Evolutionary conservation across 2,888 invertebrate species (phyloP).

Genomic region (Patella pellucida): DNA sequence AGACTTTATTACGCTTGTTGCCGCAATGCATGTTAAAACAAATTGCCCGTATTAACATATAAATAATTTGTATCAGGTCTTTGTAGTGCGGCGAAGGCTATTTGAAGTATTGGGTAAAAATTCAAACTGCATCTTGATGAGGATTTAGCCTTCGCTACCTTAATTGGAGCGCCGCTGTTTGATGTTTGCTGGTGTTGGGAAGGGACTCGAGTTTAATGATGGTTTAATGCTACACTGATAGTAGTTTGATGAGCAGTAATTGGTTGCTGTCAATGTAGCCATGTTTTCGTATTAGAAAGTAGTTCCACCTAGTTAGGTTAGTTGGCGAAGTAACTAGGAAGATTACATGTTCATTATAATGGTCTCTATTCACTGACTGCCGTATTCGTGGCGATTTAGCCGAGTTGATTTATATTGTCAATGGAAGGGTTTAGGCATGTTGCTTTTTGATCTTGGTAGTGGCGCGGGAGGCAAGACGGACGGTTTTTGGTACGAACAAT

Average conservation of each 20-base stretch:
- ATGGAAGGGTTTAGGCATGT: no score
- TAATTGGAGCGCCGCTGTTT: constrained; percentile 1
- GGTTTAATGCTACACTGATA: constrained; percentile 3
- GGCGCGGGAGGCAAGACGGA: no score
- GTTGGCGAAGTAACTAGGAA: not conserved
- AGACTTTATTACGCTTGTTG: no score
- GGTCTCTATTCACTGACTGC: not conserved
- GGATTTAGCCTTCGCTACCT: not conserved
- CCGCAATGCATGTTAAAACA: no score
- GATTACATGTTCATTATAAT: constrained; percentile 3
- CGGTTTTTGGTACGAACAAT: no score
- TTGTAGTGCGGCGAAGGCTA: no score
- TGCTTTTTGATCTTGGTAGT: no score
- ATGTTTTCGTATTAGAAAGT: not conserved
- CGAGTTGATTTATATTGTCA: no score
- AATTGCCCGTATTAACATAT: not conserved
- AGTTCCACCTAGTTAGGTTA: constrained; percentile 8
- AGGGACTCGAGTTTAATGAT: constrained; percentile 7
- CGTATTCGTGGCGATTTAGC: no score
- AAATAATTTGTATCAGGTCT: not conserved
- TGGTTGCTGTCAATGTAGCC: constrained; percentile 9
- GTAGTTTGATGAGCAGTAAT: constrained; percentile 11
- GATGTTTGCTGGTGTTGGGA: not conserved
- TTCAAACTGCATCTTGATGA: no score
- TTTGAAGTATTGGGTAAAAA: no score